phyloP scores from a whole-genome alignment of 2,888 invertebrate genomes.

The Laspeyria flexula region DNA sequence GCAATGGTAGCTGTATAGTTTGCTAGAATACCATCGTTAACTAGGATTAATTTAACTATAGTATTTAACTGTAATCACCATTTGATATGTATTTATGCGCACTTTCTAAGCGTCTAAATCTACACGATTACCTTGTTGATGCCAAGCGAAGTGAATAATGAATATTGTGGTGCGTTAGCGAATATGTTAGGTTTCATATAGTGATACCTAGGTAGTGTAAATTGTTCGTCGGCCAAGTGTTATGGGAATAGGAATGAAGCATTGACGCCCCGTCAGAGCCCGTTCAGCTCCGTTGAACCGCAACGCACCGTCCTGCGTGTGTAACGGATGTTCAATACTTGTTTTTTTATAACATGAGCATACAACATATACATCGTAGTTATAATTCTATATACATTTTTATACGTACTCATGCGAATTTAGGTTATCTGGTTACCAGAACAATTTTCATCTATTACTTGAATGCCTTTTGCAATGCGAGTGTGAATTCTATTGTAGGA shows the following conservation, averaged over 20 bases:
- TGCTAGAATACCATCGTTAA: constrained; percentile 44
- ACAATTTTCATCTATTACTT: constrained; percentile 42
- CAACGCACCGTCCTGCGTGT: constrained; percentile 72
- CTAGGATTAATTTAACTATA: constrained; percentile 47
- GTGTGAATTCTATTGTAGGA: constrained; percentile 59
- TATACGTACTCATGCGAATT: constrained; percentile 47
- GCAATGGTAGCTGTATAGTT: constrained; percentile 51
- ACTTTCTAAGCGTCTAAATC: constrained; percentile 71
- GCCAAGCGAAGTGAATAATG: constrained; percentile 67
- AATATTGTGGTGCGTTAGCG: constrained; percentile 57
- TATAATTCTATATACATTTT: constrained; percentile 40
- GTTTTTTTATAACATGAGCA: constrained; percentile 52
- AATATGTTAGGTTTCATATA: constrained; percentile 47
- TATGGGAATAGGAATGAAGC: constrained; percentile 52
- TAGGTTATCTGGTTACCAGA: constrained; percentile 59
- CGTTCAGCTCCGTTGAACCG: constrained; percentile 84
- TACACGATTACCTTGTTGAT: constrained; percentile 60
- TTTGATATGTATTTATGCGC: constrained; percentile 56
- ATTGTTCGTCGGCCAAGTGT: constrained; percentile 37
- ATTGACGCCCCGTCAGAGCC: constrained; percentile 58
- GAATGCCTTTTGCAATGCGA: constrained; percentile 63
- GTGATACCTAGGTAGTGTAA: constrained; percentile 33
- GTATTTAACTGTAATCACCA: constrained; percentile 43
- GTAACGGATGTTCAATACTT: constrained; percentile 78
- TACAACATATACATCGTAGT: constrained; percentile 43